phyloP scores from a whole-genome alignment of 2,113 vertebrate genomes.

The Zapus hudsonius region DNA sequence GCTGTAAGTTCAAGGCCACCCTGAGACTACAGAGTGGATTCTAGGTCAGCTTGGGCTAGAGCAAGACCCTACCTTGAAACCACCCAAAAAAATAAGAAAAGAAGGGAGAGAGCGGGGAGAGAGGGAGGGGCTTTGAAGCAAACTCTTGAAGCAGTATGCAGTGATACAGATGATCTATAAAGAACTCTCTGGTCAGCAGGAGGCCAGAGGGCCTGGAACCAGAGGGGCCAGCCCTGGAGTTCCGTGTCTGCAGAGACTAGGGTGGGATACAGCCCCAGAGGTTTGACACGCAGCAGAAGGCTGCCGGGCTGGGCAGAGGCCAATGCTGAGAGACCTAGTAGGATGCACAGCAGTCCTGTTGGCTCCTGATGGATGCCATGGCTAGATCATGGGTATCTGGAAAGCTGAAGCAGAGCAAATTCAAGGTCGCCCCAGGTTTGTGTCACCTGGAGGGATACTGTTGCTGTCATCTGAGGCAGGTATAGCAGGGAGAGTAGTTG shows the following conservation, averaged over 20 bases:
- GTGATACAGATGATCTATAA: no score
- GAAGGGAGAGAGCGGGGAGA: no score
- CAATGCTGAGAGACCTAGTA: neutral
- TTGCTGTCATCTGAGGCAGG: neutral
- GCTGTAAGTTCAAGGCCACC: no score
- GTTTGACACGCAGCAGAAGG: neutral
- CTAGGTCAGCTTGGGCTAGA: no score
- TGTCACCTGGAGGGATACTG: neutral
- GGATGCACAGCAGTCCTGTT: rapidly evolving
- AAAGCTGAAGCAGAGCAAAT: no score
- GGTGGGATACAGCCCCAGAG: neutral
- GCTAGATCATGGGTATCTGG: neutral
- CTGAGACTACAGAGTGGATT: no score
- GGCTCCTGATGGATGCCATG: no score
- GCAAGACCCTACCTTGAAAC: no score
- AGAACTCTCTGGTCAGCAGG: neutral
- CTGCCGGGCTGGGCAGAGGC: no score
- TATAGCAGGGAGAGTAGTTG: neutral
- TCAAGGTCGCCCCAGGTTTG: neutral
- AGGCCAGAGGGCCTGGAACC: neutral
- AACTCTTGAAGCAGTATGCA: neutral
- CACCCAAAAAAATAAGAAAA: no score
- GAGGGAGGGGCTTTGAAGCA: no score
- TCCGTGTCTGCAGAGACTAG: neutral
- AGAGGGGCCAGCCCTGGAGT: neutral